Base-by-base conservation (phyloP, 2,888 invertebrate genomes). In the Eucera pruinosa region DNA sequence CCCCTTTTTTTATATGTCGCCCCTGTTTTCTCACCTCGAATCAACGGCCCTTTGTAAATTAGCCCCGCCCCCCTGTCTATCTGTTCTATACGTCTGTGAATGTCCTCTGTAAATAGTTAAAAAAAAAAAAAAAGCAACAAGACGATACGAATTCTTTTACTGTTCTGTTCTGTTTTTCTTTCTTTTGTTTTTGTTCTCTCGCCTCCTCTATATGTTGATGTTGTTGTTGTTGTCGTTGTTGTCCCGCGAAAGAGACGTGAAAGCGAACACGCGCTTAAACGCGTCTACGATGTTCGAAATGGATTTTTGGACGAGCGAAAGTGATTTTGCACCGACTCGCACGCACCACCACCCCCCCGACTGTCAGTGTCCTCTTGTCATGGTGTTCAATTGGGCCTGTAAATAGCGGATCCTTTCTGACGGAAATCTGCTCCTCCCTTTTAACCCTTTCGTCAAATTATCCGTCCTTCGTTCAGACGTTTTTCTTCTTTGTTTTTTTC, bases 311-410 rank as follows among this genome's bases (percentile, higher is more conserved):
- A 77, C 77, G 68, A 64, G 50, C 58, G 64, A 75, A 74, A 93
- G 93, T 94, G 94, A 94, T 94, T 94, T 94, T 94, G 94, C 94
- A 94, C 94, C 94, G 94, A 93, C 93, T 93, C 93, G 93, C 93
- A 93, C 93, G 93, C 90, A 85, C 77, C 84, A 89, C 89, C 93
- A 92, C 90, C 84, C 77, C 84, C 88, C 89, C 93, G 91, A 85
- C 82, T 87, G 81, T 84, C 87, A 88, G 87, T 80, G 80, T 74
- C 82, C 81, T 79, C 72, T 83, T 83, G 83, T 83, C 77, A 83
- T 83, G 84, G 81, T 84, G 78, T 84, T 84, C 64, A 70, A 84
- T 81, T 81, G 78, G 83, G 79, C 83, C 75, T 85, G 83, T 84
- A 85, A 83, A 85, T 85, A 85, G 83, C 79, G 81, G 58, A 78